Conservation (phyloP, 1,140 invertebrate species). For the Augochlora pura region DNA sequence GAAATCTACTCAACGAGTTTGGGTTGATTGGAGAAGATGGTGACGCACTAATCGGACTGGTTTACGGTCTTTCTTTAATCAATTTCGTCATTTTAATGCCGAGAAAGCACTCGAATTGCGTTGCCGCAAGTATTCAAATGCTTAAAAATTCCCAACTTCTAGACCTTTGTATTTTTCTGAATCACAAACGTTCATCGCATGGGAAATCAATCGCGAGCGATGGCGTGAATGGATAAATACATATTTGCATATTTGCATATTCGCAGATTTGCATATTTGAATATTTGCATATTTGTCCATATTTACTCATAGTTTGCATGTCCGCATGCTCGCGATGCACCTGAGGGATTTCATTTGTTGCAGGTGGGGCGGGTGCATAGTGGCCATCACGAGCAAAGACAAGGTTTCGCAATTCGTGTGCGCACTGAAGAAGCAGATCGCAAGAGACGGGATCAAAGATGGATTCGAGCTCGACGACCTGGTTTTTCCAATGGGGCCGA, state of each 20-base stretch:
- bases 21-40: no score
- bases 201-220: not conserved
- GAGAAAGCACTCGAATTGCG: no score
- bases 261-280: no score
- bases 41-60: no score
- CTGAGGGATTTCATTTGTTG: conserved; percentile 32
- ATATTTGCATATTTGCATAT: not conserved
- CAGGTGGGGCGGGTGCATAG: conserved; percentile 97
- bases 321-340: not conserved
- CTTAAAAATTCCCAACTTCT: no score
- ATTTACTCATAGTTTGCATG: no score
- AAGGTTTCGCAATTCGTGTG: conserved; percentile 86
- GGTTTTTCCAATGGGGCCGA: conserved; percentile 84
- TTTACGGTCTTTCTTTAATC: no score
- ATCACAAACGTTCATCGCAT: not conserved
- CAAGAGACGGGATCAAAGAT: conserved; percentile 78
- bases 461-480: conserved; percentile 72
- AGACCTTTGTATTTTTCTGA: no score
- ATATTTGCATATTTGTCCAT: no score
- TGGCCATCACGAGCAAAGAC: conserved; percentile 89
- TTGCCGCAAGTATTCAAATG: no score
- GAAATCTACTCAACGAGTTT: no score
- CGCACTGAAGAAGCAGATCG: conserved; percentile 86
- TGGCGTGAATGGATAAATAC: not conserved
- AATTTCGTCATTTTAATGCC: no score